Percentiles rank a stretch among this genome's conserved stretches.
phyloP scores from a whole-genome alignment of 2,113 vertebrate species.

The Heterotis niloticus region DNA sequence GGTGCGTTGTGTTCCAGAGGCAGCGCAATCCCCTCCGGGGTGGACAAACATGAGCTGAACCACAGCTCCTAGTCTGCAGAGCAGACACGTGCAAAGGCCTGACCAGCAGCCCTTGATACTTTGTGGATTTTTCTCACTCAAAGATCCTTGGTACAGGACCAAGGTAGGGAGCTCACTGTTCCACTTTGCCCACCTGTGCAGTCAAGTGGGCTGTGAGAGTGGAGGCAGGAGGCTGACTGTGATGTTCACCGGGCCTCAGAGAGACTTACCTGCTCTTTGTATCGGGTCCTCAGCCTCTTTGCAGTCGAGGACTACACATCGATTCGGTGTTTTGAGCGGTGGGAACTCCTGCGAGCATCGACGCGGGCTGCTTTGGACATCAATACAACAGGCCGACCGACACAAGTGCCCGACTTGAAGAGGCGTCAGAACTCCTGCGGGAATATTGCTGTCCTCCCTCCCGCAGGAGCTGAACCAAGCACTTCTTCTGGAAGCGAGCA shows the following conservation, averaged over 20 bases:
- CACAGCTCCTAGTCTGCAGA: background rate
- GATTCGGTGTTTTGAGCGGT: conserved; percentile 1
- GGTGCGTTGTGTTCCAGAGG: no score
- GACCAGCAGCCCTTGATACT: background rate
- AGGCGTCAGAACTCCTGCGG: background rate
- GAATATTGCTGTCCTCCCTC: background rate
- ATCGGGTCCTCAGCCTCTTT: background rate
- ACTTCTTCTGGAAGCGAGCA: background rate
- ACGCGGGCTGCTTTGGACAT: background rate
- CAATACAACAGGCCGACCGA: no score
- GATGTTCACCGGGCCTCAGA: no score
- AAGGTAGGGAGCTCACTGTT: background rate
- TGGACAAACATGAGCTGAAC: background rate
- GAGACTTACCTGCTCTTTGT: background rate
- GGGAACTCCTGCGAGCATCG: background rate
- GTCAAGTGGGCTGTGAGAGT: background rate
- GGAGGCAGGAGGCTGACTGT: background rate
- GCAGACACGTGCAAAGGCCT: no score
- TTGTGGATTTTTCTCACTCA: background rate
- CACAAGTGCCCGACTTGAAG: background rate
- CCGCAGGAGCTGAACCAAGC: background rate
- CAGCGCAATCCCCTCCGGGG: background rate
- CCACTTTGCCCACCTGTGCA: background rate
- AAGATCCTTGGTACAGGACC: background rate
- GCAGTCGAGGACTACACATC: background rate